Evolutionary conservation across 2,113 vertebrate species (phyloP), one percentile per base, ranked within the genome.

Genomic region (Pedionomus torquatus): DNA sequence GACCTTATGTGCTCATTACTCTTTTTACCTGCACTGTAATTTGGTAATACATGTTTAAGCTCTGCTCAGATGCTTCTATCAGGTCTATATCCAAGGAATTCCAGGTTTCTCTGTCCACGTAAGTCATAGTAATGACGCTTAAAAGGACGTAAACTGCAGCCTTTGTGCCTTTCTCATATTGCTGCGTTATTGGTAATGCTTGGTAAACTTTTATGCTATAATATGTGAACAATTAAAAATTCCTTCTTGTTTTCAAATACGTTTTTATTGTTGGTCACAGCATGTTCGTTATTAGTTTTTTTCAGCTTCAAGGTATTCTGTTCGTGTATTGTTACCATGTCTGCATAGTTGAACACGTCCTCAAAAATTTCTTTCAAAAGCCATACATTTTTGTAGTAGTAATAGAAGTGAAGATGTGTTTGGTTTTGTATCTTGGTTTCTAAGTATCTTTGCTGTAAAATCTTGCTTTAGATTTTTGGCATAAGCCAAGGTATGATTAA

Each of bases 1-100:
- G 30, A 39, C 15, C 1, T 0, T 52, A 30, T 41, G 20, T 58
- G 39, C 54, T 82, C 0, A 0, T 57, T 83, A 55, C 8, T 68
- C 25, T 24, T 71, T 94, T 93, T 78, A 55, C 19, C 37, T 79
- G 44, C 19, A 5, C 16, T 41, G 19, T 37, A 55, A 30, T 54
- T 78, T 75, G 63, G 14, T 79, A 60, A 25, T 64, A 16, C 2
- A 0, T 58, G 2, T 54, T 71, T 83, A 74, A 64, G 7, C 31
- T 90, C 83, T 89, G 28, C 35, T 91, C 37, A 48, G 35, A 16
- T 79, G 57, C 16, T 83, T 1, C 0, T 63, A 14, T 52, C n/a
- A 54, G 6, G 20, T 41, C 17, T 91, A 1, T 52, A 10, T 51
- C 16, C 21, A 44, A 70, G 33, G 30, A 86, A 39, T 37, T 68